These are phyloP conservation scores for Plagodis pulveraria DNA, from an alignment of 2,888 invertebrate genomes.

Conservation along the genomic window DNA sequence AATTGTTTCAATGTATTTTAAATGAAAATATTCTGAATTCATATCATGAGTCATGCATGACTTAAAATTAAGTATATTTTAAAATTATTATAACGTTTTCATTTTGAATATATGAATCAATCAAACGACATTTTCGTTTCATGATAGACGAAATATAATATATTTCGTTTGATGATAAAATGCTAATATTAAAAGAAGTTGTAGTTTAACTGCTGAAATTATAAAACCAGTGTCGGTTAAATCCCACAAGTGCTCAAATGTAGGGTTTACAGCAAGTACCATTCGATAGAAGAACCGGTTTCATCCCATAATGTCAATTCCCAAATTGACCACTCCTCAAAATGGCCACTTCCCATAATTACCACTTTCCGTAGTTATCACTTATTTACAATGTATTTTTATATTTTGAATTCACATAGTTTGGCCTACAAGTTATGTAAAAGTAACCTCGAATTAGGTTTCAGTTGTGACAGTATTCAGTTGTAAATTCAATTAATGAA, in stretches of 20 bases:
- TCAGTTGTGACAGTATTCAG: too few relatives aligned
- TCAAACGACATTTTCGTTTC: slow-evolving; percentile 7
- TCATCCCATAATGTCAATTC: too few relatives aligned
- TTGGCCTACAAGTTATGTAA: too few relatives aligned
- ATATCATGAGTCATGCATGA: too few relatives aligned
- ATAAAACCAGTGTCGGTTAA: slow-evolving; percentile 47
- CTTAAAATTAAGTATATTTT: too few relatives aligned
- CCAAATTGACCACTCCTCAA: too few relatives aligned
- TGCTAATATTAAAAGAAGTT: slow-evolving; percentile 29
- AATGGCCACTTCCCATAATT: too few relatives aligned
- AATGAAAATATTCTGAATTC: background rate
- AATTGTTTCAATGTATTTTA: slow-evolving; percentile 4
- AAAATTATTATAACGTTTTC: background rate
- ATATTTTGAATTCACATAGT: too few relatives aligned
- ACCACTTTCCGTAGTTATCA: too few relatives aligned
- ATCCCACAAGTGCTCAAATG: slow-evolving; percentile 50
- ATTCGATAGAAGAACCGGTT: slow-evolving; percentile 24
- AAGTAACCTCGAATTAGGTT: too few relatives aligned
- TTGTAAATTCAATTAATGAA: too few relatives aligned
- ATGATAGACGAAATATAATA: background rate
- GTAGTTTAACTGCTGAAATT: slow-evolving; percentile 49
- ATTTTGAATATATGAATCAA: slow-evolving; percentile 10
- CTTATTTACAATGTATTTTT: too few relatives aligned
- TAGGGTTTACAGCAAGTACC: slow-evolving; percentile 24
- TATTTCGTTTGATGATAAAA: background rate